Base-by-base conservation (phyloP, 1,140 invertebrate species). In the Lasioglossum albipes region DNA sequence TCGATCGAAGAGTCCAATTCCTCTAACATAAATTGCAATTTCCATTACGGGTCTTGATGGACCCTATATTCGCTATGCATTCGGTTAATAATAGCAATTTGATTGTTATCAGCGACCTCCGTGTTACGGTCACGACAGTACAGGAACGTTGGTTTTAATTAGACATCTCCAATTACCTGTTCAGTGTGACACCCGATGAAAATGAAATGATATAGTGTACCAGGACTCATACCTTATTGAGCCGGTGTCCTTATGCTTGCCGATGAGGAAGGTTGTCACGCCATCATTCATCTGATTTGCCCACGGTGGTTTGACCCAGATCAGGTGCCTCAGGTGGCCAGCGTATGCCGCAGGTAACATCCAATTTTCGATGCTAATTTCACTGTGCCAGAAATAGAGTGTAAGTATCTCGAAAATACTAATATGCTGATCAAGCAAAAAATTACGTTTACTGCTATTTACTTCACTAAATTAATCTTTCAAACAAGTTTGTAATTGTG, bases 271-370 rank as follows among this genome's bases (percentile, higher is more conserved):
- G 7, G 91, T 91, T 69, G 95, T 95, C 70, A 94, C 91, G 41
- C 96, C 96, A 82, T 96, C 95, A 7, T 92, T 88, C 75, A 98
- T 96, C 91, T 98, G 97, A 85, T 95, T 94, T 54, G 97, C 96
- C 97, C 97, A 98, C 7, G 96, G 96, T 42, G 97, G 97, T 92
- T 97, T 97, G 27, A 98, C 92, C 98, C 98, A 99, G 27, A 97
- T 93, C 2, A 98, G 89, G 59, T 95, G 94, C 70, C 93, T 94
- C 42, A 98, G 95, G 91, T 98, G 97, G 18, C 97, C 97, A 16
- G 97, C 97, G 91, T 97, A 98, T 2, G 95, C 95, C 22, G 96
- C 95, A 5, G 97, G 97, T 84, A 98, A 93, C 36, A 99, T 97
- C 98, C 98, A 99, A 93, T 97, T 98, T 93, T 98, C 98, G 88